Evolutionary conservation across 2,888 invertebrate species (phyloP), one percentile per base, ranked within the genome.

Genomic region (Helicoverpa assulta): DNA sequence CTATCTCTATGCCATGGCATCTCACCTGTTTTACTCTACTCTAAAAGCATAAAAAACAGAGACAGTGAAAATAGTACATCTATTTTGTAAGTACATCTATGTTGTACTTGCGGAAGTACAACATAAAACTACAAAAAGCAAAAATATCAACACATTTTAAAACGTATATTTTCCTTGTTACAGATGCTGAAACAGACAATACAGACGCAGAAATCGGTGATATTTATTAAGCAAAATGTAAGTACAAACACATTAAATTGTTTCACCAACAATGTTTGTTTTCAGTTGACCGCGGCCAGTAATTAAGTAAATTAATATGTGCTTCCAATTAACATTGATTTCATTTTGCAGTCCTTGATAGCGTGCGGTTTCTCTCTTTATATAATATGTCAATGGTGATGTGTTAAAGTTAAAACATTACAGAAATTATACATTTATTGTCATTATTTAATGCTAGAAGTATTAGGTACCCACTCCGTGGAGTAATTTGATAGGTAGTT

Each of bases 141-240:
- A 33, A 33, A 2, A 29, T 29, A 29, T 33, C 33, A 8, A 10
- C 40, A 47, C n/a, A 43, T 47, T 47, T 10, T 43, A 18, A 54
- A 8, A 59, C 47, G 6, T 7, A 0, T 29, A 68, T 74, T 78
- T 80, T 70, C 67, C 74, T 93, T 92, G 92, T 95, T 94, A 50
- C 94, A 95, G 95, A 93, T 94, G 92, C 91, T 91, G 90, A 86
- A 81, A 72, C 57, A 88, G 93, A 94, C 91, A 93, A 94, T 92
- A 93, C 89, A 83, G 82, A 83, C 88, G 80, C 78, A 83, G 84
- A 86, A 85, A 73, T 87, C 80, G 87, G 89, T 92, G 91, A 93
- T 92, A 93, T 91, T 90, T 89, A 87, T 75, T 89, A 89, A 85
- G 85, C 86, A 92, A 92, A 93, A 94, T 94, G 94, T 94, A 88